Evolutionary conservation across 2,888 invertebrate species (phyloP).

Genomic region (Trachelus stipa): DNA sequence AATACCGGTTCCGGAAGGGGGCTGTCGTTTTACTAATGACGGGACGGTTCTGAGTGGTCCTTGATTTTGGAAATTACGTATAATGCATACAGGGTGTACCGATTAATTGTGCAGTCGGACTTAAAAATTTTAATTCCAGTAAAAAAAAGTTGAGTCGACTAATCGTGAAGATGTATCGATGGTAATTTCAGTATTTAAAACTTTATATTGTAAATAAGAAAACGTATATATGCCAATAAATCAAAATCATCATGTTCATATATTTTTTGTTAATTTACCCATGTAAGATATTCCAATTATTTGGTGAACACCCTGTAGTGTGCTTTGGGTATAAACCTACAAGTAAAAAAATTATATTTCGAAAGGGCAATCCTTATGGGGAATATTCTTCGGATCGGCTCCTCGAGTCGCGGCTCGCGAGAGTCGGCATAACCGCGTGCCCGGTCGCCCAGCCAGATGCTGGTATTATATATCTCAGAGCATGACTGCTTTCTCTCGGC

Average conservation of each 20-base stretch:
- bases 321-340: neutral
- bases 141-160: neutral
- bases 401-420: neutral
- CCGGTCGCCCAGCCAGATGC: slow-evolving; percentile 1
- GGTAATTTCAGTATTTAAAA: neutral
- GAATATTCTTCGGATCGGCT: neutral
- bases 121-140: neutral
- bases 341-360: neutral
- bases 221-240: too few relatives aligned
- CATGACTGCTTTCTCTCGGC: slow-evolving; percentile 41
- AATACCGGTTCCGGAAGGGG: neutral
- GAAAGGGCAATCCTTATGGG: neutral
- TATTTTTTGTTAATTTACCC: too few relatives aligned
- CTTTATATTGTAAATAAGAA: too few relatives aligned
- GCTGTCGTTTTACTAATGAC: neutral
- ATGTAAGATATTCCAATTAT: neutral
- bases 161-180: neutral
- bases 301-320: neutral
- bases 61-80: neutral
- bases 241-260: too few relatives aligned
- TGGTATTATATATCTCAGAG: slow-evolving; percentile 26
- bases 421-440: neutral
- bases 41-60: too few relatives aligned
- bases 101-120: neutral
- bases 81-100: neutral